Percentiles rank a stretch among this genome's conserved stretches.
These are phyloP conservation scores for Scaptomyza tumidula DNA, from an alignment of 2,888 invertebrate genomes.

Conservation along the genomic window DNA sequence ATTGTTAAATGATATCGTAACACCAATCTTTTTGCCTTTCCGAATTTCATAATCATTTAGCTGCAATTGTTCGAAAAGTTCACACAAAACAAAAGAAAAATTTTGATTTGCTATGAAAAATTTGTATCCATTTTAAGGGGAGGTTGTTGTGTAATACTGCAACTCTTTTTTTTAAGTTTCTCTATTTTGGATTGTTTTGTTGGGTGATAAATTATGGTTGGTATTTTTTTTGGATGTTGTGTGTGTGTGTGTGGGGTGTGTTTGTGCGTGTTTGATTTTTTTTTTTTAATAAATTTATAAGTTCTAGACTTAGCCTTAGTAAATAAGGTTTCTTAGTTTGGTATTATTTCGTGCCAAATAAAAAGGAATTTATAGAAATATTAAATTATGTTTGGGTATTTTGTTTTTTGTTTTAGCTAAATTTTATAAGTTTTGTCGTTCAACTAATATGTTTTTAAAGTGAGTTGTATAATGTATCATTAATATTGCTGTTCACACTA, in stretches of 20 bases:
- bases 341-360: constrained; percentile 79
- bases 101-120: constrained; percentile 80
- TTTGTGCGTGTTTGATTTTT: constrained; percentile 27
- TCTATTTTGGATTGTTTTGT: constrained; percentile 37
- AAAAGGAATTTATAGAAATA: constrained; percentile 66
- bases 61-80: constrained; percentile 93
- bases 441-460: constrained; percentile 41
- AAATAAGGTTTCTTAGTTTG: constrained; percentile 51
- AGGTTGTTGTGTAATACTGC: constrained; percentile 11
- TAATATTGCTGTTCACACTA: constrained; percentile 53
- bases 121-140: constrained; percentile 65
- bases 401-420: constrained; percentile 36
- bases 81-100: constrained; percentile 83
- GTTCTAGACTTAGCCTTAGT: constrained; percentile 47
- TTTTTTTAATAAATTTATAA: not conserved
- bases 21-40: constrained; percentile 99
- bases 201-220: constrained; percentile 49
- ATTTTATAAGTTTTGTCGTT: constrained; percentile 31
- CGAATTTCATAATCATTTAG: constrained; percentile 99
- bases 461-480: constrained; percentile 17
- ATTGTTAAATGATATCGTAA: constrained; percentile 99
- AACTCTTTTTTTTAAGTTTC: constrained; percentile 36
- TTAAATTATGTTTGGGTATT: constrained; percentile 28
- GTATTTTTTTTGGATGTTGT: constrained; percentile 18
- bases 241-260: constrained; percentile 13